Conservation (phyloP, 1,140 invertebrate species). For the Sinonovacula constricta region DNA sequence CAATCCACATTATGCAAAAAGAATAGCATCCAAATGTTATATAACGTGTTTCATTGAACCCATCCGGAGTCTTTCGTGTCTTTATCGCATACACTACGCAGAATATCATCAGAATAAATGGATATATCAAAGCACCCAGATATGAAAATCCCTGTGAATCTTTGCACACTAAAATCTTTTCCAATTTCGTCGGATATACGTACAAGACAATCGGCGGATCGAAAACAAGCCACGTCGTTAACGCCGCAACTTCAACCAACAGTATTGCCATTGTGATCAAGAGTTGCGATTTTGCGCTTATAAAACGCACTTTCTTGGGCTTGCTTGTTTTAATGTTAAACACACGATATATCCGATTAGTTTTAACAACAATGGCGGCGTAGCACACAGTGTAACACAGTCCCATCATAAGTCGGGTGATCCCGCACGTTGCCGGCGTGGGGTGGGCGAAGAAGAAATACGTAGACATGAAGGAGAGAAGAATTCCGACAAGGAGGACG, state of each 20-base stretch:
- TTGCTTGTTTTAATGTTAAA: slow-evolving; percentile 87
- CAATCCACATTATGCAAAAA: slow-evolving; percentile 85
- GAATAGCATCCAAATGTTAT: slow-evolving; percentile 98
- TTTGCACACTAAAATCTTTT: slow-evolving; percentile 80
- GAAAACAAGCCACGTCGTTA: slow-evolving; percentile 81
- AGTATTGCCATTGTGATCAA: slow-evolving; percentile 90
- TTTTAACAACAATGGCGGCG: slow-evolving; percentile 86
- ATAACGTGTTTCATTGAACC: slow-evolving; percentile 94
- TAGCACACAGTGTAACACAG: slow-evolving; percentile 85
- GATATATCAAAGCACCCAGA: slow-evolving; percentile 85
- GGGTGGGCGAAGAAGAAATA: slow-evolving; percentile 77
- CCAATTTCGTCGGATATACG: slow-evolving; percentile 76
- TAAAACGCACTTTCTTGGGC: slow-evolving; percentile 91
- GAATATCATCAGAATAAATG: slow-evolving; percentile 84
- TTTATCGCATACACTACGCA: slow-evolving; percentile 87
- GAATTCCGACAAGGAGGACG: slow-evolving; percentile 71
- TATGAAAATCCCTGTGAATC: slow-evolving; percentile 85
- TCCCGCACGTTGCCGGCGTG: slow-evolving; percentile 81
- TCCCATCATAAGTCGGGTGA: slow-evolving; percentile 83
- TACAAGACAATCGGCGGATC: slow-evolving; percentile 82
- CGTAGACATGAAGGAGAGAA: slow-evolving; percentile 59
- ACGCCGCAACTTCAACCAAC: slow-evolving; percentile 57
- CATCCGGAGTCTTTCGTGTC: slow-evolving; percentile 93
- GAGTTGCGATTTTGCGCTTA: slow-evolving; percentile 93
- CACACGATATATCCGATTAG: slow-evolving; percentile 86